Evolutionary conservation across 2,113 vertebrate genomes (phyloP).

Genomic region (Myodes glareolus): DNA sequence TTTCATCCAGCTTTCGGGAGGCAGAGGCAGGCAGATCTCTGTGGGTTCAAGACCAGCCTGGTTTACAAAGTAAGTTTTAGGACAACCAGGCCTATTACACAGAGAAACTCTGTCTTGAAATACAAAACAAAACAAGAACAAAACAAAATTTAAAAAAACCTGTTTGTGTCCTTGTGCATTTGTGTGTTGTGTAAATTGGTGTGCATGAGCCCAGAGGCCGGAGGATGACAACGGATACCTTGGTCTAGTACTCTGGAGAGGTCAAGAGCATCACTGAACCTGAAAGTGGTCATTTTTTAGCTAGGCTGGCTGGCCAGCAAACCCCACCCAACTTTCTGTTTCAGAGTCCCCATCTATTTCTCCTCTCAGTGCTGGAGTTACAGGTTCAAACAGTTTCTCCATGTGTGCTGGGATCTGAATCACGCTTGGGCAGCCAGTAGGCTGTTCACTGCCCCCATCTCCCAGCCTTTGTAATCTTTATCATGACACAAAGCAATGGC

Average conservation of each 20-base stretch:
- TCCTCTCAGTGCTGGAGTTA: background rate
- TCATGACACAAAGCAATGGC: constrained; percentile 72
- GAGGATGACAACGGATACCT: background rate
- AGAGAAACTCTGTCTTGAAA: background rate
- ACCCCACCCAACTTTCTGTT: background rate
- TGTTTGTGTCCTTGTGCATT: background rate
- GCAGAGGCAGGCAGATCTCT: background rate
- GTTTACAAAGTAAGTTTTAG: background rate
- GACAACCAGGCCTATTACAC: background rate
- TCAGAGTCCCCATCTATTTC: background rate
- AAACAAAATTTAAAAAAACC: background rate
- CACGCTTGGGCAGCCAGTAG: accelerated
- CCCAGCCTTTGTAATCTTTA: constrained; percentile 67
- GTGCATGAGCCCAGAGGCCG: background rate
- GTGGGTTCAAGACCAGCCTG: background rate
- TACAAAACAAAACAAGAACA: background rate
- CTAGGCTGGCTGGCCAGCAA: background rate
- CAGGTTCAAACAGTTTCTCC: background rate
- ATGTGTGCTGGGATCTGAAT: background rate
- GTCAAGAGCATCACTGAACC: background rate
- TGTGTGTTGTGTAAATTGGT: background rate
- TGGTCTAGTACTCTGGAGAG: background rate
- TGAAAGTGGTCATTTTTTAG: background rate
- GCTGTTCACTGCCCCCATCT: background rate
- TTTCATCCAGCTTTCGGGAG: background rate